Percentiles rank a stretch among this genome's conserved stretches.
Evolutionary conservation across 2,113 vertebrate genomes (phyloP).

Genomic region (Elephantulus edwardii): DNA sequence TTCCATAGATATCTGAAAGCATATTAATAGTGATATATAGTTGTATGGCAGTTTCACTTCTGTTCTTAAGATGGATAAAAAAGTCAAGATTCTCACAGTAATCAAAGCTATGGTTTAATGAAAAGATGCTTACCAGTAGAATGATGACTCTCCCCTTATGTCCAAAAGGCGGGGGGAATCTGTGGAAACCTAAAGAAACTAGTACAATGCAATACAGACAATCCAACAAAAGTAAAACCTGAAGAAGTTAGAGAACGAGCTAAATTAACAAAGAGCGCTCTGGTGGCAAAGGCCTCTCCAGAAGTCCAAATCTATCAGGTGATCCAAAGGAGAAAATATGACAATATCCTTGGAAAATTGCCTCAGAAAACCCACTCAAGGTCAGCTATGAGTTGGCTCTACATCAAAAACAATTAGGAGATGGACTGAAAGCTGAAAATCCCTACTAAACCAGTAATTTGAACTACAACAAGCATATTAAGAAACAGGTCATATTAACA

Average conservation of each 20-base stretch:
- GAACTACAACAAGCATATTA: not conserved
- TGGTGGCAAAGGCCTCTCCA: too few species aligned
- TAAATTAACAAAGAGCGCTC: too few species aligned
- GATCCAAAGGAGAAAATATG: too few species aligned
- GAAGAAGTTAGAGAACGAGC: not conserved
- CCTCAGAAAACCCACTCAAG: too few species aligned
- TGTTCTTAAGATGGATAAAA: not conserved
- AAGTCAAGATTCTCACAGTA: not conserved
- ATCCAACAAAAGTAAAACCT: slow-evolving; percentile 20
- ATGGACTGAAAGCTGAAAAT: not conserved
- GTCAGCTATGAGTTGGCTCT: too few species aligned
- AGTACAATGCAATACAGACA: not conserved
- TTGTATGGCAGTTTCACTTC: not conserved
- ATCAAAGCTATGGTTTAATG: not conserved
- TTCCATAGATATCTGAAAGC: not conserved
- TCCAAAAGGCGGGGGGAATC: not conserved
- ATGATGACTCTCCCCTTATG: not conserved
- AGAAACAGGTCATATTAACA: not conserved
- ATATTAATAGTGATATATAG: not conserved
- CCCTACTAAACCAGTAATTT: not conserved
- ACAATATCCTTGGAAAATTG: too few species aligned
- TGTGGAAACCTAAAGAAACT: not conserved
- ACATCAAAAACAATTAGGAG: too few species aligned
- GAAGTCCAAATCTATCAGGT: too few species aligned
- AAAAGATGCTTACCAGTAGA: not conserved